A percentile compares a stretch with the other conserved stretches of the same genome.
phyloP scores from a whole-genome alignment of 2,113 vertebrate genomes.

The Malurus elegans region DNA sequence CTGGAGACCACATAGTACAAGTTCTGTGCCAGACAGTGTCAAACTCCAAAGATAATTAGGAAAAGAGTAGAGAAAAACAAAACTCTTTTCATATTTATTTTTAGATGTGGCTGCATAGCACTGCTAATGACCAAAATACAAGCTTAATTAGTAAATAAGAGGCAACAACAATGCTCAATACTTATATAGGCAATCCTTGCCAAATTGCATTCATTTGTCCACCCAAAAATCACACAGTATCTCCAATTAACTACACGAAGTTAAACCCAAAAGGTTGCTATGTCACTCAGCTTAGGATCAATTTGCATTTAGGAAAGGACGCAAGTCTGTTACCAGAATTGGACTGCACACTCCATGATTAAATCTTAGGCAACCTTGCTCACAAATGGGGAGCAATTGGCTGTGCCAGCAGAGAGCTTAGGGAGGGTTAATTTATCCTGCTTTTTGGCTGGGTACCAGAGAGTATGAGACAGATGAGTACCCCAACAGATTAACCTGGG shows the following conservation, averaged over 20 bases:
- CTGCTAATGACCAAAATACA: not conserved
- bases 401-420: not conserved
- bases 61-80: conserved; percentile 30
- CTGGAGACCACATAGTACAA: conserved; percentile 14
- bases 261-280: not conserved
- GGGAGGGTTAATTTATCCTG: not conserved
- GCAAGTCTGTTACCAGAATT: not conserved
- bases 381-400: not conserved
- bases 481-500: not conserved
- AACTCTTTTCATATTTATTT: conserved; percentile 55
- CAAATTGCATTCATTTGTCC: not conserved
- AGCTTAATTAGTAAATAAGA: not conserved
- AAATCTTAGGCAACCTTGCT: not conserved
- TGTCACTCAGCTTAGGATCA: not conserved
- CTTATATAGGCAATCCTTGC: not conserved
- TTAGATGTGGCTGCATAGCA: conserved; percentile 8
- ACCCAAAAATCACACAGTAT: not conserved
- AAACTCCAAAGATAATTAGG: conserved; percentile 31
- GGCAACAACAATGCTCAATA: not conserved
- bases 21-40: conserved; percentile 28
- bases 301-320: not conserved
- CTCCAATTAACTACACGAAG: not conserved
- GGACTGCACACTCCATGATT: not conserved
- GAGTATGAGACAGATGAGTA: not conserved
- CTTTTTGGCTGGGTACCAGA: not conserved